phyloP scores from a whole-genome alignment of 2,797 vertebrate genomes.

The Gallinago solitaria region DNA sequence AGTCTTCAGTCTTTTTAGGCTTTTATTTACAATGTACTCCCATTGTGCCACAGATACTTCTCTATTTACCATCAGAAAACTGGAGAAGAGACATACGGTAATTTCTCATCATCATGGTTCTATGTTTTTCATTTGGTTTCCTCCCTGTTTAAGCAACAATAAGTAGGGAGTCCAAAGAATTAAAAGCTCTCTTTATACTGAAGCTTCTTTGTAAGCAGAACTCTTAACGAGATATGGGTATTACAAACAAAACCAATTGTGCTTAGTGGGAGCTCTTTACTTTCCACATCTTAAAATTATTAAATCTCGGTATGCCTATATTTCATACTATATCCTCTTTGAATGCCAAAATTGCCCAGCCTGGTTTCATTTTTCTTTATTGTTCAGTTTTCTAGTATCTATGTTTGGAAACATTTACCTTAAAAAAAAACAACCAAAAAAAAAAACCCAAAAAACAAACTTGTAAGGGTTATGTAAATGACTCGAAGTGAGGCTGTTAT shows the following conservation, averaged over 20 bases:
- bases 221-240: not conserved
- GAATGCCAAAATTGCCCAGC: not conserved
- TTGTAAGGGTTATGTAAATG: not conserved
- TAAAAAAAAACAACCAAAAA: not conserved
- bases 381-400: not conserved
- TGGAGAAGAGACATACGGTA: fast-evolving
- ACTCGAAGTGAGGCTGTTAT: not conserved
- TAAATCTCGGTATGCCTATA: not conserved
- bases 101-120: not conserved
- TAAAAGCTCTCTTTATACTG: not conserved
- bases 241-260: not conserved
- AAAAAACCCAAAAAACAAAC: not conserved
- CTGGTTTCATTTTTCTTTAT: not conserved
- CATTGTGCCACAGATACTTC: not conserved
- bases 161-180: not conserved
- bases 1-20: not conserved
- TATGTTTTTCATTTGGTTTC: not conserved
- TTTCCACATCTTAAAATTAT: conserved; percentile 26
- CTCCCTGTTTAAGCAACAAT: not conserved
- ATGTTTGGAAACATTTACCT: not conserved
- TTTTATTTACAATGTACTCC: not conserved
- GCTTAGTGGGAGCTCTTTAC: not conserved
- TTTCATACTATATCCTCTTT: not conserved
- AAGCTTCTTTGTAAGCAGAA: not conserved
- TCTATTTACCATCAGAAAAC: not conserved